phyloP scores from a whole-genome alignment of 2,113 vertebrate genomes.

The Lamprotornis superbus region DNA sequence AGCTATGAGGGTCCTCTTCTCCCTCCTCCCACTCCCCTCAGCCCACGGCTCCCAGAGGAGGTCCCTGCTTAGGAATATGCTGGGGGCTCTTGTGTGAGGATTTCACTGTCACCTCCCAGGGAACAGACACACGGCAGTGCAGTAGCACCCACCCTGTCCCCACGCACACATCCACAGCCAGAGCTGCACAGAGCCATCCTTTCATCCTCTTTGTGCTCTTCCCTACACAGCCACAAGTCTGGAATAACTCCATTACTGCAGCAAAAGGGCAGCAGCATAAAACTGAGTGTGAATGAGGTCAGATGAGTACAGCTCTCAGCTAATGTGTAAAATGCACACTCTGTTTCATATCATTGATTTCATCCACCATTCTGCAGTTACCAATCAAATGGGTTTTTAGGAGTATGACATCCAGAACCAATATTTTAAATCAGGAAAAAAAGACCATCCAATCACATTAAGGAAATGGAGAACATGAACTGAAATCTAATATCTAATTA shows the following conservation, averaged over 20 bases:
- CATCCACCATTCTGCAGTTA: not conserved
- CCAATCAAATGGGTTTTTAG: not conserved
- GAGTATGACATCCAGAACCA: not conserved
- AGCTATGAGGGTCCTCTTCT: not conserved
- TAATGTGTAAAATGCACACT: constrained; percentile 17
- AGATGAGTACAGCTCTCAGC: not conserved
- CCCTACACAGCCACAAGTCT: not conserved
- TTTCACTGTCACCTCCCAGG: fast-evolving
- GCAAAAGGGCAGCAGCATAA: not conserved
- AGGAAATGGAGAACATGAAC: constrained; percentile 25
- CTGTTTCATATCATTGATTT: constrained; percentile 15
- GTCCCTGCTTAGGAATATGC: not conserved
- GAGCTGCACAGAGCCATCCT: not conserved
- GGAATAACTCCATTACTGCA: not conserved
- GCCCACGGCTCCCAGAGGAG: not conserved
- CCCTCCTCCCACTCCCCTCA: not conserved
- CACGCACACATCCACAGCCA: fast-evolving
- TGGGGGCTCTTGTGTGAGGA: not conserved
- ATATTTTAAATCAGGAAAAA: constrained; percentile 17
- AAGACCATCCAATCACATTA: constrained; percentile 12
- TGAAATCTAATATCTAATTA: constrained; percentile 7
- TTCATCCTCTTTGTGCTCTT: not conserved
- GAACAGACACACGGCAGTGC: fast-evolving
- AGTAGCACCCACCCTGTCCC: not conserved
- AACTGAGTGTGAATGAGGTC: not conserved